Base-by-base conservation (phyloP, 1,140 invertebrate species). In the Drosophila elegans region DNA sequence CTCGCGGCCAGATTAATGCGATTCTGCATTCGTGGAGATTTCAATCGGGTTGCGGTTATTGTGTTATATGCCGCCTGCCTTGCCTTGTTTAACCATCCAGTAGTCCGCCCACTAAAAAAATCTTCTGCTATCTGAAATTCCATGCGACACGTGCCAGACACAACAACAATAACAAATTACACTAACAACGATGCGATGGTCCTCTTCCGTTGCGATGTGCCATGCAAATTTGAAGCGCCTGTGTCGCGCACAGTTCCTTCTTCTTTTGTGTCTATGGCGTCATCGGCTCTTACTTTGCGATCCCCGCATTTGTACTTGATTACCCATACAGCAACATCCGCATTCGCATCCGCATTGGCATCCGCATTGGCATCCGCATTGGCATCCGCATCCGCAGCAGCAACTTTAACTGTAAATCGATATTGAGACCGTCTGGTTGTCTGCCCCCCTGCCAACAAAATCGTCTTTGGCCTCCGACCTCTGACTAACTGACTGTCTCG, bases 81-180 rank as follows among this genome's bases (percentile, higher is more conserved):
- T 29, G 45, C 13, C 42, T 25, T 41, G n/a, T n/a, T 0, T 48
- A 46, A 12, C 42, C 42, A 21, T 34, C 32, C 42, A 49, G 10
- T 3, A 29, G 32, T 11, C 29, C 29, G 4, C 10, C 21, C n/a
- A 48, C 34, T 9, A 9, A 64, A 73, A 64, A 69, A 82, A 79
- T 54, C 55, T 56, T 53, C 73, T 60, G 68, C 64, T 74, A 78
- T 80, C 76, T 69, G 69, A 88, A 52, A 88, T 84, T 67, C 56
- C 48, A 48, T 55, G 56, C 75, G 83, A 80, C 83, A 89, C 84
- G 84, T 88, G 80, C 76, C 84, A 88, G 80, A 89, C 80, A 79
- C 67, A 85, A 77, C 80, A 84, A 74, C 74, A 81, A 45, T 38
- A 71, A 64, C 45, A 71, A 45, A 68, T 21, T 64, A 39, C 63